These are phyloP conservation scores for Samia ricini DNA, from an alignment of 1,140 invertebrate genomes.

Conservation along the genomic window DNA sequence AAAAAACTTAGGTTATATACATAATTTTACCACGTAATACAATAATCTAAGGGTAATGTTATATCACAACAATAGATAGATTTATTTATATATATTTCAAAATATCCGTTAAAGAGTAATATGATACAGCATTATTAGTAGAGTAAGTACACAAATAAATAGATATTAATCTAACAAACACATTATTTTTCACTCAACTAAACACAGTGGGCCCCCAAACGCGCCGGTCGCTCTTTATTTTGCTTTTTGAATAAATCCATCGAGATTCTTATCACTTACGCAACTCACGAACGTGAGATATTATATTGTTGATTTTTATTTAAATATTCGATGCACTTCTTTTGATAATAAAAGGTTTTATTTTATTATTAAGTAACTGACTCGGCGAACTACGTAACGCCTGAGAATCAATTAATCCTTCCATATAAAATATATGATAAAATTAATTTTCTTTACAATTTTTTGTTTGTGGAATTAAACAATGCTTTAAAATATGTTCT, in stretches of 20 bases:
- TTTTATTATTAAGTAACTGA: neutral
- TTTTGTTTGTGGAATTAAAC: no score
- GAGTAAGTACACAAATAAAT: conserved; percentile 21
- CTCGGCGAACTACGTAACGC: no score
- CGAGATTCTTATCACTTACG: conserved; percentile 37
- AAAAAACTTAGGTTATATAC: no score
- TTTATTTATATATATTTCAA: neutral
- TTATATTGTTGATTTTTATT: neutral
- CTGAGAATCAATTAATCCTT: no score
- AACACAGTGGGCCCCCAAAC: conserved; percentile 22
- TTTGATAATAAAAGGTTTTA: neutral
- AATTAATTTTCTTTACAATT: no score
- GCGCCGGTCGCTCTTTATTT: no score
- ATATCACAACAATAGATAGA: neutral
- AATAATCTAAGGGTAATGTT: neutral
- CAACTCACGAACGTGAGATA: conserved; percentile 40
- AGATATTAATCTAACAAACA: conserved; percentile 60
- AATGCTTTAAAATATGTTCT: no score
- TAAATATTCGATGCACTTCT: neutral
- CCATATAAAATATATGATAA: no score
- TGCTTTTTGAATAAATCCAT: conserved; percentile 7
- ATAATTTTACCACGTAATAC: no score
- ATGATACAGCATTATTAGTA: conserved; percentile 13
- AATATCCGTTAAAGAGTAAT: conserved; percentile 9
- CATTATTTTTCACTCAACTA: conserved; percentile 67